A percentile compares a stretch with the other conserved stretches of the same genome.
Evolutionary conservation across 2,113 vertebrate species (phyloP).

Genomic region (Erythrocercus mccallii): DNA sequence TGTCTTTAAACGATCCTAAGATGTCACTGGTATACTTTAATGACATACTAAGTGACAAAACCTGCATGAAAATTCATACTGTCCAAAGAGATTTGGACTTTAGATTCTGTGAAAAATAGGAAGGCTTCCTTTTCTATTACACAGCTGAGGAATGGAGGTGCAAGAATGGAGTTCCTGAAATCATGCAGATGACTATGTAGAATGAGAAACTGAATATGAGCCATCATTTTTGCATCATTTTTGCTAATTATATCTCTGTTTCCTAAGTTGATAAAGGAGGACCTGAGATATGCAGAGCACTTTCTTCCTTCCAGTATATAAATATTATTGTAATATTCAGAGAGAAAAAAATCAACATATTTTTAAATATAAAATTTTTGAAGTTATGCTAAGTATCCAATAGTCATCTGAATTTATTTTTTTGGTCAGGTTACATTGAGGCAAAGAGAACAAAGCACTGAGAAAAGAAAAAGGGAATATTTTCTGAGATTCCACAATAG

Average conservation of each 20-base stretch:
- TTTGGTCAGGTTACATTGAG: background rate
- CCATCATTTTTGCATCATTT: background rate
- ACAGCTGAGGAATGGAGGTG: background rate
- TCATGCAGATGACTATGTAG: background rate
- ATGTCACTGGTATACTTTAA: background rate
- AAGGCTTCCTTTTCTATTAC: background rate
- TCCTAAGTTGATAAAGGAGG: background rate
- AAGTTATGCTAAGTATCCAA: background rate
- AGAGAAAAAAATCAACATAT: background rate
- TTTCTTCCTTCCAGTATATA: background rate
- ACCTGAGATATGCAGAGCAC: background rate
- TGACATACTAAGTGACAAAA: background rate
- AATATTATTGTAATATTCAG: background rate
- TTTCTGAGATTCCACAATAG: background rate
- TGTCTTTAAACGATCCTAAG: background rate
- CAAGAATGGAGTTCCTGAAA: background rate
- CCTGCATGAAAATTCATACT: background rate
- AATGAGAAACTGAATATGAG: background rate
- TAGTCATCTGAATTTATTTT: background rate
- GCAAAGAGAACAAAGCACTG: background rate
- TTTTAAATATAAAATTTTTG: background rate
- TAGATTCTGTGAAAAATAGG: background rate
- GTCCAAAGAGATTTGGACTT: background rate
- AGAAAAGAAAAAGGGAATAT: background rate
- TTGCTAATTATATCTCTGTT: background rate